phyloP scores from a whole-genome alignment of 2,113 vertebrate genomes.

The Catharus minimus region DNA sequence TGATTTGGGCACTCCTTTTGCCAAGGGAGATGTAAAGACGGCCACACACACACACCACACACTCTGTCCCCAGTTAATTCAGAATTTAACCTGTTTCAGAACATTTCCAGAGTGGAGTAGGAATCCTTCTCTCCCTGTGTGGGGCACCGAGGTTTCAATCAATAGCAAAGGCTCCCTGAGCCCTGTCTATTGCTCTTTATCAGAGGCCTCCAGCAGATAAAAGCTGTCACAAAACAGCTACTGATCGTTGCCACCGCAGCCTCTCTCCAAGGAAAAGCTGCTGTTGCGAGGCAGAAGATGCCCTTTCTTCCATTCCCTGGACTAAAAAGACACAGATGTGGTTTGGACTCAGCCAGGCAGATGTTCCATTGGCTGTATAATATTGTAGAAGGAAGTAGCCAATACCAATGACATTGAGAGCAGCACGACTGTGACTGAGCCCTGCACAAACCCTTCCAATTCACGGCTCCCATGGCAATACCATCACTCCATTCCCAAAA shows the following conservation, averaged over 20 bases:
- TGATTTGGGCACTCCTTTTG: not conserved
- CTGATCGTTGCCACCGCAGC: not conserved
- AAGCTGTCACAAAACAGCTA: not conserved
- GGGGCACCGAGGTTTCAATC: not conserved
- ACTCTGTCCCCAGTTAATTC: not conserved
- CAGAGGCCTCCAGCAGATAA: slow-evolving; percentile 12
- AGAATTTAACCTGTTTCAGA: not conserved
- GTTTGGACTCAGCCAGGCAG: not conserved
- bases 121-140: not conserved
- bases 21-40: not conserved
- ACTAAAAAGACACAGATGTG: not conserved
- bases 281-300: not conserved
- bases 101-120: not conserved
- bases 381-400: not conserved
- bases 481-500: not conserved
- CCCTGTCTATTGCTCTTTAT: not conserved
- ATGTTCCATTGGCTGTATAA: not conserved
- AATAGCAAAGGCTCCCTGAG: not conserved
- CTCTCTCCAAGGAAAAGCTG: not conserved
- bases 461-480: not conserved
- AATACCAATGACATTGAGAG: not conserved
- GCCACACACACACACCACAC: not conserved
- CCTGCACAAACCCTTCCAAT: not conserved
- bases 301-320: not conserved
- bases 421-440: not conserved